Evolutionary conservation across 2,888 invertebrate genomes (phyloP).

Genomic region (Spodoptera exigua): DNA sequence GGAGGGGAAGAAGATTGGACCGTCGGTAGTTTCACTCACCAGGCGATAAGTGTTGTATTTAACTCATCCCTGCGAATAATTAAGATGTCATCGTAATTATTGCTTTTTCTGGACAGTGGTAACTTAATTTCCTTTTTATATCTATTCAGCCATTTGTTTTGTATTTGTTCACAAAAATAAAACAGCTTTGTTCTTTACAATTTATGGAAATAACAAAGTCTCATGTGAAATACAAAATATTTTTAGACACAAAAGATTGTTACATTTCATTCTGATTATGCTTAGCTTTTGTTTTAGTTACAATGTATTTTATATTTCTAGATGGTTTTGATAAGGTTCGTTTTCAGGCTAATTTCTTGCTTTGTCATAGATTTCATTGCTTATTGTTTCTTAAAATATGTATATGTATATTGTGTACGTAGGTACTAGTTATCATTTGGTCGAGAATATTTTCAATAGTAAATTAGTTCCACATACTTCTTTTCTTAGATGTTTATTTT

Average conservation of each 20-base stretch:
- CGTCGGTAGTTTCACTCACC: too few species aligned
- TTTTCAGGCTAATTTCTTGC: background rate
- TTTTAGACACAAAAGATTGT: conserved; percentile 22
- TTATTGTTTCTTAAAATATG: background rate
- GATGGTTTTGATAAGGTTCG: background rate
- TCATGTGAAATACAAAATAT: conserved; percentile 1
- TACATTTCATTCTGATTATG: conserved; percentile 24
- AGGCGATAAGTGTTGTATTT: too few species aligned
- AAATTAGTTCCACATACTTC: too few species aligned
- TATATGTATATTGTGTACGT: too few species aligned
- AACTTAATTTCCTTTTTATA: conserved; percentile 9
- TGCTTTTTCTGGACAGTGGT: too few species aligned
- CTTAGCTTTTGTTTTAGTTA: conserved; percentile 15
- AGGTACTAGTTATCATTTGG: too few species aligned
- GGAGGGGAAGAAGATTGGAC: too few species aligned
- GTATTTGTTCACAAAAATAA: background rate
- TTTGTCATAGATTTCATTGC: background rate
- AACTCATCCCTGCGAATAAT: too few species aligned
- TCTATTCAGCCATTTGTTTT: conserved; percentile 1
- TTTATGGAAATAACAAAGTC: conserved; percentile 1
- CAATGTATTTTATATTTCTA: background rate
- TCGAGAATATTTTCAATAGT: too few species aligned
- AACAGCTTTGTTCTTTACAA: conserved; percentile 8
- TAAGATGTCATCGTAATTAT: too few species aligned
- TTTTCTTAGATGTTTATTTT: too few species aligned